Conservation (phyloP, 2,797 vertebrate species). For the Loris lydekkerianus region DNA sequence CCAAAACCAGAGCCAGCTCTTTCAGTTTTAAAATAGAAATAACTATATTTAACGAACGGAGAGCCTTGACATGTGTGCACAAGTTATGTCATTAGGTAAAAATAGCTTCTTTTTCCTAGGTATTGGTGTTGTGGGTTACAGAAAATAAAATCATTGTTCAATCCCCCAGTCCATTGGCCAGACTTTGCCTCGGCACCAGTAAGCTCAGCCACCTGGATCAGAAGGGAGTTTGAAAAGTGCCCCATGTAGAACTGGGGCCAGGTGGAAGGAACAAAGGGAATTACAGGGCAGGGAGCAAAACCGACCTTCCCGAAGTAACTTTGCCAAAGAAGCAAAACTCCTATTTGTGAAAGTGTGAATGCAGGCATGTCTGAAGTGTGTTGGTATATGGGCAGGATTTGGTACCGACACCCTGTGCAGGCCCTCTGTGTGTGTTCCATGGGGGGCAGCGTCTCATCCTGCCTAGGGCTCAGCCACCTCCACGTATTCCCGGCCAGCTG, state of each 20-base stretch:
- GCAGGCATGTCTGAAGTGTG: not conserved
- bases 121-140: conserved; percentile 60
- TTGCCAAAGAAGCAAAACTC: conserved; percentile 3
- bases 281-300: conserved; percentile 44
- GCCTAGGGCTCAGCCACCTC: not conserved
- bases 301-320: conserved; percentile 54
- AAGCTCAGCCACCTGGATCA: not conserved
- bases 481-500: not conserved
- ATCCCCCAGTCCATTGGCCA: not conserved
- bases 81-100: conserved; percentile 77
- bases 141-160: conserved; percentile 76
- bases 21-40: conserved; percentile 81
- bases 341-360: not conserved
- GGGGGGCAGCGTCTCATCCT: not conserved
- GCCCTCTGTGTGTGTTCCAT: not conserved
- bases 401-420: not conserved
- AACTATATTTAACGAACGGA: conserved; percentile 82
- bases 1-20: conserved; percentile 76
- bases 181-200: not conserved
- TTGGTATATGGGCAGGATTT: not conserved
- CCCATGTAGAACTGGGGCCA: not conserved
- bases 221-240: conserved; percentile 14
- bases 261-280: conserved; percentile 38
- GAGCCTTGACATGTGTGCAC: conserved; percentile 67
- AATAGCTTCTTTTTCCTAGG: conserved; percentile 79